Evolutionary conservation across 2,797 vertebrate genomes (phyloP).

Genomic region (Serranus cabrilla): DNA sequence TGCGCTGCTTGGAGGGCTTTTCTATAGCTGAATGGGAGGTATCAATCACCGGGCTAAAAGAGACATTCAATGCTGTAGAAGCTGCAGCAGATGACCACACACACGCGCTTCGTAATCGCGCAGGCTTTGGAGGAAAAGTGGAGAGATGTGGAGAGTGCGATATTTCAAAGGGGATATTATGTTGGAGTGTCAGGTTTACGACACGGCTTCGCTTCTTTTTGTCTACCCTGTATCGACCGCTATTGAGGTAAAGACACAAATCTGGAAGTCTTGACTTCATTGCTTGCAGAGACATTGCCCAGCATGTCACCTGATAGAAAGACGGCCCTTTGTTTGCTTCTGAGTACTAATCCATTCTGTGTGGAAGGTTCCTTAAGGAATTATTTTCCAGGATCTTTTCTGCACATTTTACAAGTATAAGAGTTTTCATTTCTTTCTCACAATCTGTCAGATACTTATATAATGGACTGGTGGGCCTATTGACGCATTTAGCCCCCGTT

Average conservation of each 20-base stretch:
- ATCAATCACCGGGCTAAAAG: constrained; percentile 71
- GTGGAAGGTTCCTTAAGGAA: neutral
- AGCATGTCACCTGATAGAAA: neutral
- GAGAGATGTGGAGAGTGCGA: constrained; percentile 4
- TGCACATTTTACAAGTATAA: too few relatives aligned
- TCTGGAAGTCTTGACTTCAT: constrained; percentile 11
- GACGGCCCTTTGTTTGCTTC: constrained; percentile 8
- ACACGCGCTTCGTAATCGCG: constrained; percentile 22
- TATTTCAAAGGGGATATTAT: constrained; percentile 41
- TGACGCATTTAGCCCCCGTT: too few relatives aligned
- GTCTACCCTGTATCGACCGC: constrained; percentile 15
- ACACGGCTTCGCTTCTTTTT: constrained; percentile 5
- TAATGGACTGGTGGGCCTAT: too few relatives aligned
- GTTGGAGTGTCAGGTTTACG: constrained; percentile 46
- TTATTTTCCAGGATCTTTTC: too few relatives aligned
- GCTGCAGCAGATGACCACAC: constrained; percentile 32
- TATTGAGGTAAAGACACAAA: constrained; percentile 33
- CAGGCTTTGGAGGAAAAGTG: constrained; percentile 21
- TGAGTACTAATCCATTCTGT: neutral
- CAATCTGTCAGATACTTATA: too few relatives aligned
- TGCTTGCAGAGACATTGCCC: constrained; percentile 2
- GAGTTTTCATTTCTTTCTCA: too few relatives aligned
- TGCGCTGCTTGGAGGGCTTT: constrained; percentile 46
- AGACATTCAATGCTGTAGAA: constrained; percentile 50
- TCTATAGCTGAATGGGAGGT: constrained; percentile 61